These are phyloP conservation scores for Corapipo altera DNA, from an alignment of 2,113 vertebrate genomes.

Conservation along the genomic window DNA sequence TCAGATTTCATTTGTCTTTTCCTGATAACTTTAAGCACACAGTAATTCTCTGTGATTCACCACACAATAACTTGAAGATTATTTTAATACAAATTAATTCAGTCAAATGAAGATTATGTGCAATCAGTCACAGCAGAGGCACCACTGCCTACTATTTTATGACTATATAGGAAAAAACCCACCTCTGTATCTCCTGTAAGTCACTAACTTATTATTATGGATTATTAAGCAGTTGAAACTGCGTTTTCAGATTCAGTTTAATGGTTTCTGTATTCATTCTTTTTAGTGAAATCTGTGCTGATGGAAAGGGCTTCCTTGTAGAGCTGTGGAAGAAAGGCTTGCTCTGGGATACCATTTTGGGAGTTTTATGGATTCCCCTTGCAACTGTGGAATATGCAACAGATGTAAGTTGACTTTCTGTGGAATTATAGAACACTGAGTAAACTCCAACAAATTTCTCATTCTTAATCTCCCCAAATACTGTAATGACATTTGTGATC, in stretches of 20 bases:
- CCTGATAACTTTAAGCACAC: neutral
- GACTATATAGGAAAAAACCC: neutral
- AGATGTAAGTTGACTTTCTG: slow-evolving; percentile 51
- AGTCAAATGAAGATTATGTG: neutral
- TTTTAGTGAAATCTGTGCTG: slow-evolving; percentile 67
- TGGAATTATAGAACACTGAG: neutral
- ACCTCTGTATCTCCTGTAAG: neutral
- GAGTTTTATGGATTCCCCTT: slow-evolving; percentile 70
- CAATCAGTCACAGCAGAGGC: neutral
- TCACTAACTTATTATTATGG: neutral
- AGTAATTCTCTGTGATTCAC: neutral
- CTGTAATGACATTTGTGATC: neutral
- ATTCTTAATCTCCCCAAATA: neutral
- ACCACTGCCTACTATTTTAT: neutral
- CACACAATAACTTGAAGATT: neutral
- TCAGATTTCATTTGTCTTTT: neutral
- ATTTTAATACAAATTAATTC: neutral
- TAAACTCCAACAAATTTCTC: neutral
- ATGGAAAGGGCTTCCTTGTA: slow-evolving; percentile 55
- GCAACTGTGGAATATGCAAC: slow-evolving; percentile 43
- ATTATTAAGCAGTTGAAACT: neutral
- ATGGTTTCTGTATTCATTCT: neutral
- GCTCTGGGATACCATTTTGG: slow-evolving; percentile 68
- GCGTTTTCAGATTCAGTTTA: neutral
- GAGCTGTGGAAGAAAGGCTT: slow-evolving; percentile 73